Percentiles rank a stretch among this genome's conserved stretches.
These are phyloP conservation scores for Seriola rivoliana DNA, from an alignment of 2,113 vertebrate species.

Conservation along the genomic window DNA sequence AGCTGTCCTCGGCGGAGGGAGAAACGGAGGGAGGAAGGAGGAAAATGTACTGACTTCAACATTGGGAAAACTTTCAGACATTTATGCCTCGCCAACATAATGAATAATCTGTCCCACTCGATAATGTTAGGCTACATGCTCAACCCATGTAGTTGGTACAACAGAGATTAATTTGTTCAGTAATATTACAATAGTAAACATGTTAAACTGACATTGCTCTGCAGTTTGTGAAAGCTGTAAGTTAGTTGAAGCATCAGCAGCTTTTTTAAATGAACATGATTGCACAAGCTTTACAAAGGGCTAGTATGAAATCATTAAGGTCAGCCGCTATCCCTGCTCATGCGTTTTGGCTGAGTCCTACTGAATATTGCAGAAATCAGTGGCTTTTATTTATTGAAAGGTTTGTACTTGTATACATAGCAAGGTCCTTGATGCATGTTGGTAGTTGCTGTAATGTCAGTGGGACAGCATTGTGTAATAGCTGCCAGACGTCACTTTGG, in stretches of 20 bases:
- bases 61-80: slow-evolving; percentile 79
- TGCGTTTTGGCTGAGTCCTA: neutral
- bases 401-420: slow-evolving; percentile 44
- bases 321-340: neutral
- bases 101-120: slow-evolving; percentile 79
- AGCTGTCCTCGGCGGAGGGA: slow-evolving; percentile 64
- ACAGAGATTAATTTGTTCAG: slow-evolving; percentile 21
- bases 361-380: neutral
- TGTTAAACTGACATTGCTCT: slow-evolving; percentile 7
- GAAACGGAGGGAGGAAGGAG: slow-evolving; percentile 65
- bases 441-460: slow-evolving; percentile 37
- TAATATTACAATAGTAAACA: slow-evolving; percentile 22
- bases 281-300: neutral
- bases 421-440: slow-evolving; percentile 34
- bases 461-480: slow-evolving; percentile 72
- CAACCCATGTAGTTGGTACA: slow-evolving; percentile 35
- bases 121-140: slow-evolving; percentile 58
- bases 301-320: neutral
- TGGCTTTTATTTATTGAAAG: slow-evolving; percentile 39
- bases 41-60: slow-evolving; percentile 80
- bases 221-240: neutral
- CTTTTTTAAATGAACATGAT: slow-evolving; percentile 4
- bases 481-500: slow-evolving; percentile 68
- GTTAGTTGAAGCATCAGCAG: neutral
- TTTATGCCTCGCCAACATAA: slow-evolving; percentile 77